Percentiles rank a stretch among this genome's conserved stretches.
Conservation (phyloP, 2,113 vertebrate species). For the Embiotoca jacksoni region DNA sequence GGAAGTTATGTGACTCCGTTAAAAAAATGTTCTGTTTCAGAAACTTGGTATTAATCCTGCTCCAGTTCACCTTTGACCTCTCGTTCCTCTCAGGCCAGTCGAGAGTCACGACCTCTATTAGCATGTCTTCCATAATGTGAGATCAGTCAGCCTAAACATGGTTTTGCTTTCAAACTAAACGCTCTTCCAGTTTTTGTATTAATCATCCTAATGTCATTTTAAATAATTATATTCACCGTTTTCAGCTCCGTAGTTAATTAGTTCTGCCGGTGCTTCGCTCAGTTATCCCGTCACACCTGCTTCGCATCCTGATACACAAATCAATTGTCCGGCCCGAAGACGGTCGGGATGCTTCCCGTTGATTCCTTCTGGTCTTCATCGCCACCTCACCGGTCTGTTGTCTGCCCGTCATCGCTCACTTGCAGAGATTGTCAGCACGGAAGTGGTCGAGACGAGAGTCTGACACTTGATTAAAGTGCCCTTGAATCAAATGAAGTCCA, state of each 20-base stretch:
- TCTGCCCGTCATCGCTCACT: neutral
- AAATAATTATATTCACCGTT: too few relatives aligned
- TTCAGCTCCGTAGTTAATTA: neutral
- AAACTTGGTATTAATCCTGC: too few relatives aligned
- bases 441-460: neutral
- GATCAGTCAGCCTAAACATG: neutral
- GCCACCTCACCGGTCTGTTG: neutral
- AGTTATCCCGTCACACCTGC: neutral
- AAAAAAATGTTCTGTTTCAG: too few relatives aligned
- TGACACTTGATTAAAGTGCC: neutral
- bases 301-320: neutral
- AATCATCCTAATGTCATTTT: neutral
- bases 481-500: conserved; percentile 13
- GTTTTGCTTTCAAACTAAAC: neutral
- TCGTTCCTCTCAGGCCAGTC: too few relatives aligned
- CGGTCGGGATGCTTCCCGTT: neutral
- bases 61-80: too few relatives aligned
- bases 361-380: neutral
- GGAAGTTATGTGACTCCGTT: too few relatives aligned
- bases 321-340: neutral
- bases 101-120: too few relatives aligned
- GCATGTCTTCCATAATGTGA: too few relatives aligned
- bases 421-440: neutral
- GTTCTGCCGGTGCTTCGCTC: neutral
- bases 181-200: neutral